Evolutionary conservation across 2,797 vertebrate genomes (phyloP).

Genomic region (Falco columbarius): DNA sequence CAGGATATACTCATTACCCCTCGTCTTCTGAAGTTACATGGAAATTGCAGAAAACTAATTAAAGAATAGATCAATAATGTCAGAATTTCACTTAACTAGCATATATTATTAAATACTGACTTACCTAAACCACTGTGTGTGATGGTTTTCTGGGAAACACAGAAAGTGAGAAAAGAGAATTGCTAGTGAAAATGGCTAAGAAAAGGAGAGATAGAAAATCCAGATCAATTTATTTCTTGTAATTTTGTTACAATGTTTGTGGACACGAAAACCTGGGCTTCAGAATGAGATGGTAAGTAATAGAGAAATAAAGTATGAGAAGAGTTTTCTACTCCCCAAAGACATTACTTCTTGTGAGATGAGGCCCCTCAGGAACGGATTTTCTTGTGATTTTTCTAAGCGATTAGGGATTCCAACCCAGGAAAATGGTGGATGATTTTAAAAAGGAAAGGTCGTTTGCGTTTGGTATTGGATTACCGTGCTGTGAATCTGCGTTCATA

Average conservation of each 20-base stretch:
- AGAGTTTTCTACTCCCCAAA: not conserved
- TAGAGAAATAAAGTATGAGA: not conserved
- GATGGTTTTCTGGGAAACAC: not conserved
- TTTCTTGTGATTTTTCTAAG: not conserved
- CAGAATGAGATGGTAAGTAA: not conserved
- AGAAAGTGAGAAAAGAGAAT: not conserved
- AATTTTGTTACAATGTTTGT: not conserved
- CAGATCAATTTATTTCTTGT: not conserved
- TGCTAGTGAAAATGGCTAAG: not conserved
- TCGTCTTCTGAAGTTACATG: not conserved
- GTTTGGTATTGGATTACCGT: not conserved
- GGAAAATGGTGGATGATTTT: not conserved
- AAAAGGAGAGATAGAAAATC: not conserved
- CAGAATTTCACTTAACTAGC: not conserved
- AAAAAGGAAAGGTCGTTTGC: not conserved
- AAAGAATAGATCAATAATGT: slow-evolving; percentile 14
- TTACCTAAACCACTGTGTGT: not conserved
- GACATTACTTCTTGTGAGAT: not conserved
- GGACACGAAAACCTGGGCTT: not conserved
- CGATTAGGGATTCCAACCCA: not conserved
- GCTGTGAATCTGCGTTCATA: not conserved
- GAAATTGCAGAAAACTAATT: slow-evolving; percentile 40
- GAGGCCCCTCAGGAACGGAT: not conserved
- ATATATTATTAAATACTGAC: not conserved
- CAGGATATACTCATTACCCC: not conserved